These are phyloP conservation scores for Lasiurus cinereus DNA, from an alignment of 2,113 vertebrate genomes.

Conservation along the genomic window DNA sequence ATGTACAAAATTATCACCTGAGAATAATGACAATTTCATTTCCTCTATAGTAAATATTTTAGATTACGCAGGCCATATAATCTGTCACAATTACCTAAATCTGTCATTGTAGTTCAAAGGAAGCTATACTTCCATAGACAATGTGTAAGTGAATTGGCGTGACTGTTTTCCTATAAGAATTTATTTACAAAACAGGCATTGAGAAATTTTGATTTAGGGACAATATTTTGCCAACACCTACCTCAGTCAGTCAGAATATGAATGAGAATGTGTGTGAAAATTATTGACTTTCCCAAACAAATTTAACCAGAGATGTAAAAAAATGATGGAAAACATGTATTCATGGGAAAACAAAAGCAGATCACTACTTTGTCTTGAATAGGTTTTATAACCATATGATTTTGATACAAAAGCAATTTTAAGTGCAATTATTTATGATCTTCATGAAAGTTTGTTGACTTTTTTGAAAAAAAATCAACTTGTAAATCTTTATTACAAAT, in stretches of 20 bases:
- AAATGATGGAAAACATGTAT: neutral
- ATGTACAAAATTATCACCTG: too few relatives aligned
- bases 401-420: neutral
- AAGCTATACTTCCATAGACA: neutral
- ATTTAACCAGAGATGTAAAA: neutral
- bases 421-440: neutral
- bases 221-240: neutral
- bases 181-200: neutral
- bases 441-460: neutral
- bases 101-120: neutral
- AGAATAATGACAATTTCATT: too few relatives aligned
- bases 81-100: neutral
- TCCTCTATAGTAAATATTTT: neutral
- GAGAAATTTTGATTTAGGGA: neutral
- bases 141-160: neutral
- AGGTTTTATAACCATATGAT: neutral
- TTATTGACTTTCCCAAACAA: constrained; percentile 11
- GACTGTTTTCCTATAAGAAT: neutral
- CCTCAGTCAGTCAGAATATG: neutral
- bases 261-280: neutral
- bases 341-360: neutral
- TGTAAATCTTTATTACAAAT: neutral
- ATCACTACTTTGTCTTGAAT: constrained; percentile 14
- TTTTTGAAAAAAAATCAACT: neutral
- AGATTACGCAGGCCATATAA: neutral